Conservation (phyloP, 2,113 vertebrate genomes). For the Argyrosomus japonicus region DNA sequence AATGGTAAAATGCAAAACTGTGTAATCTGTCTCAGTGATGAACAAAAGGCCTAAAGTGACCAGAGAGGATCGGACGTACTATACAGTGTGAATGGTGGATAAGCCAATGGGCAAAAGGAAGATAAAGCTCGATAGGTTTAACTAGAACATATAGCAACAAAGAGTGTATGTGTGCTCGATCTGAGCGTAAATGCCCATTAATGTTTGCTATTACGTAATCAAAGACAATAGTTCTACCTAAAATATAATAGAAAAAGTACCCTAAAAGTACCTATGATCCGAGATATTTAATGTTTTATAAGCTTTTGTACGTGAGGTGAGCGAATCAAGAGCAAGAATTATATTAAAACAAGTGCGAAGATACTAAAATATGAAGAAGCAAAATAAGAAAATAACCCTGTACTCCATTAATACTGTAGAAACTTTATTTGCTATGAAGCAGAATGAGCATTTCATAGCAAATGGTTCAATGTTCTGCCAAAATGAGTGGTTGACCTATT, state of each 20-base stretch:
- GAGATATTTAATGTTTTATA: neutral
- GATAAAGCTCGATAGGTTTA: slow-evolving; percentile 43
- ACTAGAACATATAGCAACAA: neutral
- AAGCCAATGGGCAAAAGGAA: slow-evolving; percentile 24
- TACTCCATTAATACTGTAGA: neutral
- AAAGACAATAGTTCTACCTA: slow-evolving; percentile 6
- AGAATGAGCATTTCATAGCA: slow-evolving; percentile 21
- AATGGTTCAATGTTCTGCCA: slow-evolving; percentile 50
- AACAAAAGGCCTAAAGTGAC: slow-evolving; percentile 66
- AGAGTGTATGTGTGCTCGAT: neutral
- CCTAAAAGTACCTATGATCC: neutral
- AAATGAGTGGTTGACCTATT: slow-evolving; percentile 44
- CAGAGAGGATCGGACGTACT: slow-evolving; percentile 19
- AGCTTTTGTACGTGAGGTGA: neutral
- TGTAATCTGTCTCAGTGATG: slow-evolving; percentile 42
- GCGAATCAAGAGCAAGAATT: neutral
- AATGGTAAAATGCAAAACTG: slow-evolving; percentile 75
- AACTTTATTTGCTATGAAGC: slow-evolving; percentile 31
- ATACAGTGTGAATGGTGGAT: slow-evolving; percentile 24
- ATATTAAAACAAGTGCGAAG: neutral
- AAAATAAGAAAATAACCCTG: neutral
- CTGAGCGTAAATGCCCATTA: neutral
- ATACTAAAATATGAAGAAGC: neutral
- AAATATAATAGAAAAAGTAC: neutral
- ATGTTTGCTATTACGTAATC: neutral